Evolutionary conservation across 2,888 invertebrate genomes (phyloP).

Genomic region (Stenotaenia linearis): DNA sequence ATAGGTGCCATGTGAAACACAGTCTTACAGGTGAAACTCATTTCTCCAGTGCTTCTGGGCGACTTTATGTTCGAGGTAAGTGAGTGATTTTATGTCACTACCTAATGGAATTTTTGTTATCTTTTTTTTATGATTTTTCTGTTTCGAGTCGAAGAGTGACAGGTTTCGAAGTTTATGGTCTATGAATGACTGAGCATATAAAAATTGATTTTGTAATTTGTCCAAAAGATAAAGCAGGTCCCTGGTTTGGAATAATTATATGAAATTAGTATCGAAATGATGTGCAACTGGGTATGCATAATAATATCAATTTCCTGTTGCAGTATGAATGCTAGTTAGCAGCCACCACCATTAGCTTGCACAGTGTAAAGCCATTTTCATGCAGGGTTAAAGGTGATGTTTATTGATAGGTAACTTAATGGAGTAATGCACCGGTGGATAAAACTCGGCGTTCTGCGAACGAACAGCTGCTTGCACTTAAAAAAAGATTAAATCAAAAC

Average conservation of each 20-base stretch:
- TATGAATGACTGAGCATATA: conserved; percentile 12
- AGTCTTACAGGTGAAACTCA: conserved; percentile 86
- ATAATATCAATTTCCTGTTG: conserved; percentile 20
- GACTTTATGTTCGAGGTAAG: conserved; percentile 92
- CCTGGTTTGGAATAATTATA: conserved; percentile 23
- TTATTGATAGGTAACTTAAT: neutral
- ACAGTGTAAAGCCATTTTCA: neutral
- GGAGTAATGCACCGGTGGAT: neutral
- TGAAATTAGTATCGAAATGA: conserved; percentile 21
- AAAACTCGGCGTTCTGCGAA: neutral
- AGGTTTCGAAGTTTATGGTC: neutral
- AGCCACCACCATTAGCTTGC: neutral
- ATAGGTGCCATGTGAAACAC: conserved; percentile 89
- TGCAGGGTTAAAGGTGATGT: neutral
- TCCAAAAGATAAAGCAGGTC: conserved; percentile 5
- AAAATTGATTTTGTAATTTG: conserved; percentile 26
- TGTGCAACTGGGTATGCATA: conserved; percentile 26
- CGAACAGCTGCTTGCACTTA: too few species aligned
- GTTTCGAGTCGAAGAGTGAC: neutral
- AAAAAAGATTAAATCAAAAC: too few species aligned
- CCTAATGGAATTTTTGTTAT: neutral
- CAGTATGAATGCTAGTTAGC: neutral
- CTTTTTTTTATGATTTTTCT: neutral
- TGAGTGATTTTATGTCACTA: conserved; percentile 40
- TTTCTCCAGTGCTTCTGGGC: conserved; percentile 85